Evolutionary conservation across 2,797 vertebrate species (phyloP).

Genomic region (Leucoraja ocellata): DNA sequence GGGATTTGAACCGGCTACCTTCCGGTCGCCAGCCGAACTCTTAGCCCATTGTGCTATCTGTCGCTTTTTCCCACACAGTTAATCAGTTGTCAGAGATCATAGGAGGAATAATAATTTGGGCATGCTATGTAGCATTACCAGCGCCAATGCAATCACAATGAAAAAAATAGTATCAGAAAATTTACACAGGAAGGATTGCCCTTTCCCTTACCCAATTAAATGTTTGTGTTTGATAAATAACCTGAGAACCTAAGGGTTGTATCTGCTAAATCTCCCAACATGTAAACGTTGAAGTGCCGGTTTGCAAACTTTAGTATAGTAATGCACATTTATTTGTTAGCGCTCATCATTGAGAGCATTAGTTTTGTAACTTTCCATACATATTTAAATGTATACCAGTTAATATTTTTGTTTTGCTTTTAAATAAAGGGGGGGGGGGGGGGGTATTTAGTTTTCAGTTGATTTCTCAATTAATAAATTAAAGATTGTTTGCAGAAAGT

Average conservation of each 20-base stretch:
- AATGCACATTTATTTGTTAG: no score
- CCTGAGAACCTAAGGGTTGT: neutral
- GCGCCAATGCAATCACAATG: neutral
- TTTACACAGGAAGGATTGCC: neutral
- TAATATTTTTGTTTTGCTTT: no score
- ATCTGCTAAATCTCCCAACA: neutral
- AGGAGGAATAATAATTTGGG: neutral
- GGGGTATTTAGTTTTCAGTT: neutral
- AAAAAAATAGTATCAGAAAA: neutral
- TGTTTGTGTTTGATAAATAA: neutral
- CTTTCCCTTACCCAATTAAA: neutral
- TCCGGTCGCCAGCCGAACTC: no score
- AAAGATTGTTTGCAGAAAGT: neutral
- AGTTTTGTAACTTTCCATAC: neutral
- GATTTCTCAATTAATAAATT: neutral
- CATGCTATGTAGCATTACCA: neutral
- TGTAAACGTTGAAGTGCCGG: no score
- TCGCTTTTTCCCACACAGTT: neutral
- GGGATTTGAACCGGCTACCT: no score
- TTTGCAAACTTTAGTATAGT: neutral
- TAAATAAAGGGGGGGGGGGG: neutral
- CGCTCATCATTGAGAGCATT: neutral
- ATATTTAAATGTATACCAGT: slow-evolving; percentile 14
- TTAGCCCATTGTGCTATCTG: no score
- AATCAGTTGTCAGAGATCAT: neutral